Conservation (phyloP, 2,113 vertebrate genomes). For the Hypomesus transpacificus region DNA sequence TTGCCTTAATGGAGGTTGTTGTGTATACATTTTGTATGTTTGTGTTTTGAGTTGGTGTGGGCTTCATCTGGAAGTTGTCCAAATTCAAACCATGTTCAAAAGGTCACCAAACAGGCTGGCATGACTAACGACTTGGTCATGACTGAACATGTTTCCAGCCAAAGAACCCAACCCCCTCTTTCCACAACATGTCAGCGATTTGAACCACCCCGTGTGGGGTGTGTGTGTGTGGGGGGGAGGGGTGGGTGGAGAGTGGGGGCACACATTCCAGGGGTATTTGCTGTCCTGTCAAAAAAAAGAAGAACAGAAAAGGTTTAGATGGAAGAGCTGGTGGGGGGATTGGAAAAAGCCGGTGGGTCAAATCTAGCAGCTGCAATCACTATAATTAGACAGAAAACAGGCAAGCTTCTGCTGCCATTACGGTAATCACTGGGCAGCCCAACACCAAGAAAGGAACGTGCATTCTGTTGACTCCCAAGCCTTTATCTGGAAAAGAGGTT, state of each 20-base stretch:
- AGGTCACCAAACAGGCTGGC: constrained; percentile 29
- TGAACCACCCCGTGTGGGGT: constrained; percentile 8
- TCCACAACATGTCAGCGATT: constrained; percentile 48
- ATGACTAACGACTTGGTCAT: background rate
- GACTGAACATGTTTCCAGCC: constrained; percentile 25
- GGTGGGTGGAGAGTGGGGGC: constrained; percentile 3
- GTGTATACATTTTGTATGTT: no score
- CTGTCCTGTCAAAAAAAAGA: constrained; percentile 26
- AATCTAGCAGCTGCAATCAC: constrained; percentile 65
- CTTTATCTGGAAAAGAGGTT: constrained; percentile 52
- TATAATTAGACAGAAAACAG: constrained; percentile 72
- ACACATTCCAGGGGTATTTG: constrained; percentile 43
- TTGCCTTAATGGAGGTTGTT: no score
- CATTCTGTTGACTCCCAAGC: constrained; percentile 34
- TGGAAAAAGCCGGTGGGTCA: constrained; percentile 9
- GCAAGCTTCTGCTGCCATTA: constrained; percentile 40
- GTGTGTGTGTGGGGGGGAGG: background rate
- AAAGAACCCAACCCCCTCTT: constrained; percentile 14
- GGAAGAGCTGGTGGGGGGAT: constrained; percentile 4
- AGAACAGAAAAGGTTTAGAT: constrained; percentile 17
- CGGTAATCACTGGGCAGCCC: constrained; percentile 44
- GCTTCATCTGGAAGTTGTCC: constrained; percentile 42
- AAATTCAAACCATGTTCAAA: constrained; percentile 33
- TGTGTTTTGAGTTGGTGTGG: no score
- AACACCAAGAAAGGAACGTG: constrained; percentile 71